Conservation (phyloP, 2,797 vertebrate species). For the Myotis vivesi region DNA sequence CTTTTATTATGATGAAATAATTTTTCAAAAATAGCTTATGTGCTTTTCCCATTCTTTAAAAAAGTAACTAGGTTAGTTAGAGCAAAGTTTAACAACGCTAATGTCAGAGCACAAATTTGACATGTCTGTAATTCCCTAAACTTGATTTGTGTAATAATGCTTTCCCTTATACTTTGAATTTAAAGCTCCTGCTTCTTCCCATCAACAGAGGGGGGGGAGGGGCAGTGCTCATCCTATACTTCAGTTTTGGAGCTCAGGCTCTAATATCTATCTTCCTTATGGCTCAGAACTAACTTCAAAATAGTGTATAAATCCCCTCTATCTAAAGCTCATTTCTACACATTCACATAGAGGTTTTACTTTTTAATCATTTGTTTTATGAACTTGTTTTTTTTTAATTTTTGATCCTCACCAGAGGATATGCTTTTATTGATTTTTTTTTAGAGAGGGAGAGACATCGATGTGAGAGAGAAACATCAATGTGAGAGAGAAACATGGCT, state of each 20-base stretch:
- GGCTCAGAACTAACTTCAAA: background rate
- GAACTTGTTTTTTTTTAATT: background rate
- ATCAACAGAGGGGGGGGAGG: background rate
- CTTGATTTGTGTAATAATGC: background rate
- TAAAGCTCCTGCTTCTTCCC: background rate
- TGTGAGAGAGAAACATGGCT: background rate
- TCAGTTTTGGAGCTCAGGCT: background rate
- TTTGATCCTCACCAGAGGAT: background rate
- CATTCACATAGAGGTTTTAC: background rate
- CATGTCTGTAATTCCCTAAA: background rate
- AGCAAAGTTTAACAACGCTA: background rate
- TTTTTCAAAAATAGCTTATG: background rate
- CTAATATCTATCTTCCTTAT: background rate
- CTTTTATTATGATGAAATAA: background rate
- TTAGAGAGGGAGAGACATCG: background rate
- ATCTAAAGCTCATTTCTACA: background rate
- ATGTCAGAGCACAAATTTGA: background rate
- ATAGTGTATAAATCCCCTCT: background rate
- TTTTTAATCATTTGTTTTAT: slow-evolving; percentile 10
- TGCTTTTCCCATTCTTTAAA: background rate
- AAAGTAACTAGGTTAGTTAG: background rate
- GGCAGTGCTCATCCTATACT: background rate
- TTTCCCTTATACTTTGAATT: background rate
- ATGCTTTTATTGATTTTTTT: background rate
- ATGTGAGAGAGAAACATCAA: too few relatives aligned